A percentile compares a stretch with the other conserved stretches of the same genome.
Conservation (phyloP, 2,888 invertebrate genomes). For the Lochmaea capreae region DNA sequence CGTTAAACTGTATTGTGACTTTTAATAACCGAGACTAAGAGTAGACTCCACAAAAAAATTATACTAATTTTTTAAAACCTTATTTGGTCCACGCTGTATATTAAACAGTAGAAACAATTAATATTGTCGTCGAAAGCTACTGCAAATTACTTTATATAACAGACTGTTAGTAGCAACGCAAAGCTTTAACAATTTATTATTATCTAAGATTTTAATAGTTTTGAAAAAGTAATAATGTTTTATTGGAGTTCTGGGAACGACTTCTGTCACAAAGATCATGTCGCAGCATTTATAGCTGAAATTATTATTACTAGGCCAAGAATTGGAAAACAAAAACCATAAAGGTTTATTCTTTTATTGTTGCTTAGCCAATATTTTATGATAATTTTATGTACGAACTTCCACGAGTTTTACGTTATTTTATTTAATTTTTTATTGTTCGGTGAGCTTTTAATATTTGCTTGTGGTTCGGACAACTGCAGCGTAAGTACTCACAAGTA, state of each 20-base stretch:
- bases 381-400: conserved; percentile 50
- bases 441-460: conserved; percentile 29
- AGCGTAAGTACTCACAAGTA: not conserved
- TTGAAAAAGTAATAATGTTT: conserved; percentile 32
- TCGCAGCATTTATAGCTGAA: conserved; percentile 40
- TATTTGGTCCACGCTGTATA: not conserved
- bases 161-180: not conserved
- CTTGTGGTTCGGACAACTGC: conserved; percentile 27
- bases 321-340: conserved; percentile 50
- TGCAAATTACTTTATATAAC: conserved; percentile 1
- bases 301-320: conserved; percentile 49
- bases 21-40: too few relatives aligned
- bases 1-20: too few relatives aligned
- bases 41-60: too few relatives aligned
- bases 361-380: conserved; percentile 49
- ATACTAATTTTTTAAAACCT: too few relatives aligned
- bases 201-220: conserved; percentile 26
- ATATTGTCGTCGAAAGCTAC: not conserved
- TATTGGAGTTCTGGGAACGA: conserved; percentile 33
- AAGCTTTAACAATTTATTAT: conserved; percentile 19
- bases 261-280: conserved; percentile 36
- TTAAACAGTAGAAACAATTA: not conserved
- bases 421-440: conserved; percentile 46
- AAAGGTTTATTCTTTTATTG: conserved; percentile 49
- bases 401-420: conserved; percentile 37